A percentile compares a stretch with the other conserved stretches of the same genome.
Conservation (phyloP, 2,113 vertebrate species). For the Thamnophis sirtalis region DNA sequence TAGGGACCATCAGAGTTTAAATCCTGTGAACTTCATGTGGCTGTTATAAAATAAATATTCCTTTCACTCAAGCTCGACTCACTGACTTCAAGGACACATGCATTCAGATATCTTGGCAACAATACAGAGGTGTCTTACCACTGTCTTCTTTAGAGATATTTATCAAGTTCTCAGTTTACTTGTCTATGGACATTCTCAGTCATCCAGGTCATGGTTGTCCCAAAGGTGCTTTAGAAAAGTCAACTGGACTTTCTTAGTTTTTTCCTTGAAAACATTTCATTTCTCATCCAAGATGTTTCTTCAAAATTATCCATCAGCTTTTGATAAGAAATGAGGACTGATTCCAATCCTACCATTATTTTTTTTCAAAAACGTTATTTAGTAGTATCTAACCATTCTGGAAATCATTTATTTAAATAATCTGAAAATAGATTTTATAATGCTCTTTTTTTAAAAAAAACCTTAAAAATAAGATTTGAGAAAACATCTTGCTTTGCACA, state of each 20-base stretch:
- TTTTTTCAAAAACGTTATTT: background rate
- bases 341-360: background rate
- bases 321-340: background rate
- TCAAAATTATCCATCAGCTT: background rate
- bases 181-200: background rate
- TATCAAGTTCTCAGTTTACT: background rate
- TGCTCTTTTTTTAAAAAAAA: background rate
- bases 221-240: background rate
- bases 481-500: background rate
- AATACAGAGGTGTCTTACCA: background rate
- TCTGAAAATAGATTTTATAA: background rate
- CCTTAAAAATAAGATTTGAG: background rate
- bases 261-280: background rate
- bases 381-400: background rate
- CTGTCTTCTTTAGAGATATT: background rate
- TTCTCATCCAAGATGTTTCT: background rate
- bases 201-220: background rate
- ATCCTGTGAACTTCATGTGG: background rate
- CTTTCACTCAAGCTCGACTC: background rate
- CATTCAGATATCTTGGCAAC: background rate
- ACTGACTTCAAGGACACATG: background rate
- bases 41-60: background rate
- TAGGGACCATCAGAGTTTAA: background rate
- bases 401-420: background rate
- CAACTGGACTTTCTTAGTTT: background rate